Conservation (phyloP, 2,888 invertebrate species). For the Apamea sordens region DNA sequence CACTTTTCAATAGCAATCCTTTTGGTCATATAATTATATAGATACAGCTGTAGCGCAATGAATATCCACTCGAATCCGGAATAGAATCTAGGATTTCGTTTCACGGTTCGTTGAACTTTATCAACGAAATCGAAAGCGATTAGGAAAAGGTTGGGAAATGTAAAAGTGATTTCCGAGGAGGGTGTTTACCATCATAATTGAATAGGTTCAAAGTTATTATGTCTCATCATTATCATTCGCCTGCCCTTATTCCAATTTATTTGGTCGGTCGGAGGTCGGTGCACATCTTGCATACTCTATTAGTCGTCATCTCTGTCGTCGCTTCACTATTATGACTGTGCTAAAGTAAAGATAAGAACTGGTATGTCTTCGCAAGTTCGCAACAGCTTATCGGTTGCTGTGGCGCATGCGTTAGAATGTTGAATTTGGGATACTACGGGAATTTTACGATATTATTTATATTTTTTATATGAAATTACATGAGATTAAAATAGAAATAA, state of each 20-base stretch:
- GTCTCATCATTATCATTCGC: not conserved
- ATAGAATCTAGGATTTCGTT: conserved; percentile 61
- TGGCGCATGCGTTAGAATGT: too few species aligned
- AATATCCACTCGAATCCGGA: conserved; percentile 53
- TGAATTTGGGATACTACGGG: too few species aligned
- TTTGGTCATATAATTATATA: conserved; percentile 44
- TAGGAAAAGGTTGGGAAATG: conserved; percentile 62
- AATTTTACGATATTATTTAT: too few species aligned
- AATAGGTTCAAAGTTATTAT: conserved; percentile 21
- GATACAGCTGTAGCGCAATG: conserved; percentile 47
- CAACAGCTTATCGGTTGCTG: too few species aligned
- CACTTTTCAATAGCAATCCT: conserved; percentile 56
- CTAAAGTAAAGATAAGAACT: not conserved
- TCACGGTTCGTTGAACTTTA: conserved; percentile 60
- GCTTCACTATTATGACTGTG: not conserved
- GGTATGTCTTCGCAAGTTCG: too few species aligned
- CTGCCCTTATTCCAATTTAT: not conserved
- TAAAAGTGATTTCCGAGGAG: conserved; percentile 50
- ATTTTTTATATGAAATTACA: too few species aligned
- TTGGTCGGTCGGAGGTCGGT: not conserved
- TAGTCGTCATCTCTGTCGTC: not conserved
- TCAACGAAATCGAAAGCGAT: conserved; percentile 63
- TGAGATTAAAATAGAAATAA: not conserved
- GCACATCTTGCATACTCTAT: not conserved
- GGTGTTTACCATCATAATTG: conserved; percentile 37